Evolutionary conservation across 2,113 vertebrate species (phyloP), one percentile per base, ranked within the genome.

Genomic region (Suncus etruscus): DNA sequence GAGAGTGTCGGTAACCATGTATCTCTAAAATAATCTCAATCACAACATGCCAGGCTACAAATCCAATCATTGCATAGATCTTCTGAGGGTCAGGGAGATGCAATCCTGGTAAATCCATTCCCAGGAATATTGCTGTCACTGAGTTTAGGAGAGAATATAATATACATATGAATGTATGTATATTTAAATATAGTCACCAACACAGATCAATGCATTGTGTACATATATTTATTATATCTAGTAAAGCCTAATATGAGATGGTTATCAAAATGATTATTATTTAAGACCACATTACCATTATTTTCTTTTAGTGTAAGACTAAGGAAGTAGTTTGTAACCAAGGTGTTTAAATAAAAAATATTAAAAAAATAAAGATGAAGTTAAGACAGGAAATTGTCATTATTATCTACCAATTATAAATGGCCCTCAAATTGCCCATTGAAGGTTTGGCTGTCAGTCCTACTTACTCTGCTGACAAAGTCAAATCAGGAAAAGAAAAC

Each of bases 21-120:
- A 98, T 91, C 96, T 99, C 98, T 82, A 98, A 95, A 75, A 98
- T 79, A 88, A 98, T 63, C 25, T 99, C 98, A 20, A 91, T 75
- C 32, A 97, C 80, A 0, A 98, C 97, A 16, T 98, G 98, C 98
- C 98, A 99, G 78, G 97, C 95, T 74, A 99, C 97, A 94, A 98
- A 98, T 27, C 96, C 98, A 82, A 96, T 97, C 97, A 99, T 98
- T 10, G 96, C 68, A 11, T 97, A 98, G 24, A 98, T 98, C 95
- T 98, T 98, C 98, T 97, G 97, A 0, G 98, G 97, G 54, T 97
- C 83, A 51, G 98, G 98, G 69, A 99, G 97, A 76, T 98, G 92
- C 95, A 99, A 82, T 2, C 97, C 98, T 90, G 98, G 98, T 87
- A 99, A 97, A 83, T 98, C 97, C 96, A 98, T 98, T 72, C 98